Evolutionary conservation across 2,113 vertebrate species (phyloP).

Genomic region (Delphinus delphis): DNA sequence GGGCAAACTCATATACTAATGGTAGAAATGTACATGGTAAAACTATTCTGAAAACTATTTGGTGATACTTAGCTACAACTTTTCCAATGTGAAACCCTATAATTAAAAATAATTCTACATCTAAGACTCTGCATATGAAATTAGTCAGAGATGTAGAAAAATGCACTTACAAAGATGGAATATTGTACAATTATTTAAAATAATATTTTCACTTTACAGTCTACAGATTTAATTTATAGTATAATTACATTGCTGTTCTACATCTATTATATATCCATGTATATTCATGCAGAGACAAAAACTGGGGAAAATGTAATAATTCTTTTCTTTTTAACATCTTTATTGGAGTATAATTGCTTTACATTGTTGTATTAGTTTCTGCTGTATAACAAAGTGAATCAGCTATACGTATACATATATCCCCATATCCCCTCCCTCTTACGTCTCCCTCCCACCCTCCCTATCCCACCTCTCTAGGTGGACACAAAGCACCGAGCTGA

Average conservation of each 20-base stretch:
- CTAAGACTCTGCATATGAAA: neutral
- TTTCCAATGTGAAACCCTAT: neutral
- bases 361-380: no score
- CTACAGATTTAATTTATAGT: neutral
- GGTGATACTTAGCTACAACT: neutral
- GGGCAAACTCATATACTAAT: neutral
- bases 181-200: slow-evolving; percentile 22
- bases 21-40: neutral
- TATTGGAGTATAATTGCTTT: no score
- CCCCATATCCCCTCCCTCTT: no score
- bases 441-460: no score
- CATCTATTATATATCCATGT: neutral
- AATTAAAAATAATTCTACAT: slow-evolving; percentile 8
- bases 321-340: neutral
- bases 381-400: no score
- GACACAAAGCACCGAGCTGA: no score
- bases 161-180: neutral
- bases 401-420: no score
- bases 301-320: neutral
- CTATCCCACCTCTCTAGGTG: no score
- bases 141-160: neutral
- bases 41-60: neutral
- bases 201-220: neutral
- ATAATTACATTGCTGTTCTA: neutral
- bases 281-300: slow-evolving; percentile 25